phyloP scores from a whole-genome alignment of 2,888 invertebrate species.

The Agriopis aurantiaria region DNA sequence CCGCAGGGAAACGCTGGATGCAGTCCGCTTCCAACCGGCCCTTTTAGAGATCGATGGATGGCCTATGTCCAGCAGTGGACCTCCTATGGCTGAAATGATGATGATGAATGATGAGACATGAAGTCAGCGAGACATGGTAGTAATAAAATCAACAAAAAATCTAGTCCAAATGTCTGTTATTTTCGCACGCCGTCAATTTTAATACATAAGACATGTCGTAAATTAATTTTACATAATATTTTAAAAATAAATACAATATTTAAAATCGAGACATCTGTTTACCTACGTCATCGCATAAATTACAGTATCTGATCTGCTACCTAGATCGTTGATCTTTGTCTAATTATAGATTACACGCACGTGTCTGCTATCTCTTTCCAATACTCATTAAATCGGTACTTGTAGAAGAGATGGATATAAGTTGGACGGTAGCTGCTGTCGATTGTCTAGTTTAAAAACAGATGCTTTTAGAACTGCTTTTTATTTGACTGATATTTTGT shows the following conservation, averaged over 20 bases:
- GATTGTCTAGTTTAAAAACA: constrained; percentile 19
- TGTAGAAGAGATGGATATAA: constrained; percentile 9
- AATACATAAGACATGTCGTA: constrained; percentile 4
- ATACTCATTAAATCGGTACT: background rate
- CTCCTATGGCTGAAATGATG: no score
- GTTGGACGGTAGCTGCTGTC: background rate
- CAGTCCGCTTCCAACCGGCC: no score
- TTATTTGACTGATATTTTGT: constrained; percentile 33
- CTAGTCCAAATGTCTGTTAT: background rate
- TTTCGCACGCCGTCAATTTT: constrained; percentile 2
- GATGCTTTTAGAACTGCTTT: constrained; percentile 26
- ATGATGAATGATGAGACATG: no score
- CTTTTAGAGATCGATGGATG: no score
- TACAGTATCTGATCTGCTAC: constrained; percentile 24
- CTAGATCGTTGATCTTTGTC: constrained; percentile 37
- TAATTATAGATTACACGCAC: constrained; percentile 32
- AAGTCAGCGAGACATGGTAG: no score
- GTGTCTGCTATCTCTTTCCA: constrained; percentile 20
- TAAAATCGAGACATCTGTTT: constrained; percentile 21
- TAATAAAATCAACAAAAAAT: background rate
- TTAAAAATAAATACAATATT: constrained; percentile 22
- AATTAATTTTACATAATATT: constrained; percentile 26
- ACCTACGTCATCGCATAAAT: constrained; percentile 28
- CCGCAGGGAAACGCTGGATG: no score
- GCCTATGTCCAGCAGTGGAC: no score